Conservation (phyloP, 2,113 vertebrate genomes). For the Lophura nycthemera region DNA sequence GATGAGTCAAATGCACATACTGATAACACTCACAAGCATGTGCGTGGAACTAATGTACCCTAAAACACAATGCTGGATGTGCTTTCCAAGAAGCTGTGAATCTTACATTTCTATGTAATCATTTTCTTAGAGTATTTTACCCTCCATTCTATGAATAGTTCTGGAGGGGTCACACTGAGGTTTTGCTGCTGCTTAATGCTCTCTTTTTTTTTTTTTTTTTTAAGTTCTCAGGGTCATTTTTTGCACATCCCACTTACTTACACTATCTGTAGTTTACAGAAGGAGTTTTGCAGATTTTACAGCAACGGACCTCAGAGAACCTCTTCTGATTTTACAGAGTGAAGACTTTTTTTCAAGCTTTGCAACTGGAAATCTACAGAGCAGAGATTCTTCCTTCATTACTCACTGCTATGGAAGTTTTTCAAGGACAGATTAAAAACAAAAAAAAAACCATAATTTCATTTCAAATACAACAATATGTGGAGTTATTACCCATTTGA, state of each 20-base stretch:
- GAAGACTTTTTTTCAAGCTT: not conserved
- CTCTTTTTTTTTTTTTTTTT: not conserved
- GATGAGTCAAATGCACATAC: not conserved
- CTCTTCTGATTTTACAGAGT: not conserved
- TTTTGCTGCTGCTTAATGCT: not conserved
- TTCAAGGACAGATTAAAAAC: not conserved
- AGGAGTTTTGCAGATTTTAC: not conserved
- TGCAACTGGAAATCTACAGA: not conserved
- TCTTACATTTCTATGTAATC: not conserved
- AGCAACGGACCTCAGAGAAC: not conserved
- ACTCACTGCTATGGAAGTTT: not conserved
- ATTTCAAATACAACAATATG: not conserved
- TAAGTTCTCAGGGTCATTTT: not conserved
- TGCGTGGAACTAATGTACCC: accelerated
- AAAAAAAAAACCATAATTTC: not conserved
- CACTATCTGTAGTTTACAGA: not conserved
- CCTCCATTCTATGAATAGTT: not conserved
- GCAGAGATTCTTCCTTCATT: not conserved
- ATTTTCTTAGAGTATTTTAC: not conserved
- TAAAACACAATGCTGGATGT: not conserved
- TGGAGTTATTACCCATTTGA: not conserved
- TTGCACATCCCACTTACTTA: not conserved
- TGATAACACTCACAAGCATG: not conserved
- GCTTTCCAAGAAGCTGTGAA: not conserved
- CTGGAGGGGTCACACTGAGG: not conserved